phyloP scores from a whole-genome alignment of 1,140 invertebrate species.

The Drosophila mauritiana region DNA sequence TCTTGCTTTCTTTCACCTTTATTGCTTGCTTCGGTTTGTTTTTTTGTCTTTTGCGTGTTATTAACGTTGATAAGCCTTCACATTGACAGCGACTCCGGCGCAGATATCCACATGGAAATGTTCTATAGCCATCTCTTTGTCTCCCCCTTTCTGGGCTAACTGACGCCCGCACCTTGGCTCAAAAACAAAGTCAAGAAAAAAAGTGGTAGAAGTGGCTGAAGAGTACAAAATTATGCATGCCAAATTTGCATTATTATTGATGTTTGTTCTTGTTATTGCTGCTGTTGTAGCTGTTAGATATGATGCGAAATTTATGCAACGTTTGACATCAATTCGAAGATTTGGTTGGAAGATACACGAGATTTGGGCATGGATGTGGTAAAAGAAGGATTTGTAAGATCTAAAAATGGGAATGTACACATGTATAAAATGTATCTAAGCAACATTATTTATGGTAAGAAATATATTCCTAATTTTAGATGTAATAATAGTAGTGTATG shows the following conservation, averaged over 20 bases:
- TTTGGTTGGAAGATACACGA: conserved; percentile 20
- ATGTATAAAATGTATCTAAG: background rate
- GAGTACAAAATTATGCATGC: conserved; percentile 66
- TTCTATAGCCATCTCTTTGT: conserved; percentile 9
- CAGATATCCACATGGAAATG: conserved; percentile 6
- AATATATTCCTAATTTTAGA: background rate
- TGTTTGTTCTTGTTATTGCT: conserved; percentile 24
- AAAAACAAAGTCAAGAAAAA: conserved; percentile 15
- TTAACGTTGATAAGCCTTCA: conserved; percentile 59
- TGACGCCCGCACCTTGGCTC: conserved; percentile 71
- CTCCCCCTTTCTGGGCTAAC: conserved; percentile 27
- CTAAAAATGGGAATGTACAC: conserved; percentile 17
- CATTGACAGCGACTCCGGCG: conserved; percentile 28
- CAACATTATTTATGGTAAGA: background rate
- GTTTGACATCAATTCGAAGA: conserved; percentile 65
- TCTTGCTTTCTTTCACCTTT: conserved; percentile 62
- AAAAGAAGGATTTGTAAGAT: conserved; percentile 19
- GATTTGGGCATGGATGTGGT: conserved; percentile 10
- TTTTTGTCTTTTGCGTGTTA: conserved; percentile 64
- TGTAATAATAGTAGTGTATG: background rate
- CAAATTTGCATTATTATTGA: conserved; percentile 57
- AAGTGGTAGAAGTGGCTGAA: conserved; percentile 4
- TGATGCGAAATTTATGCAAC: conserved; percentile 76
- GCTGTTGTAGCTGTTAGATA: conserved; percentile 37
- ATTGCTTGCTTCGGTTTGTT: conserved; percentile 28